Percentiles rank a stretch among this genome's conserved stretches.
Conservation (phyloP, 2,113 vertebrate genomes). For the Periophthalmus modestus region DNA sequence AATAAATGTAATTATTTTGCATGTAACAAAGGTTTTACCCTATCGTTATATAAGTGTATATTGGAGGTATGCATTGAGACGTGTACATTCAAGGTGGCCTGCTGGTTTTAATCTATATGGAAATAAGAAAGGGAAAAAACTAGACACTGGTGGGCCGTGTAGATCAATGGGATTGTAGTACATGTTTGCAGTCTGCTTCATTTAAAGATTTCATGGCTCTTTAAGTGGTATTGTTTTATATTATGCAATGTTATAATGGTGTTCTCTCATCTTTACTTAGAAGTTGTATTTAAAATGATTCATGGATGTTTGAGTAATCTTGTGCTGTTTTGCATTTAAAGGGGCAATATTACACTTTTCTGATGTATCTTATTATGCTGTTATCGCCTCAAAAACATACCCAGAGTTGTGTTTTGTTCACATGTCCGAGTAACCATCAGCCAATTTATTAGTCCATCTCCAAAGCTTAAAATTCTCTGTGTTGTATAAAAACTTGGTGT, state of each 20-base stretch:
- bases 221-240: background rate
- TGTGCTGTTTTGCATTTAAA: no score
- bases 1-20: background rate
- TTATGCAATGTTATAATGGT: background rate
- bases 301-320: no score
- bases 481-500: no score
- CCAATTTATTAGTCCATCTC: no score
- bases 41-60: background rate
- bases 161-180: slow-evolving; percentile 18
- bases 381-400: no score
- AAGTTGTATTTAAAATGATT: no score
- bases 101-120: slow-evolving; percentile 19
- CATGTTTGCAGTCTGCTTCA: slow-evolving; percentile 14
- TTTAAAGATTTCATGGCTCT: slow-evolving; percentile 1
- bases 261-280: no score
- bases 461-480: no score
- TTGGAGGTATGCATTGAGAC: background rate
- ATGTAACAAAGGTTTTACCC: background rate
- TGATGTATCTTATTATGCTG: no score
- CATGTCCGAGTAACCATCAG: no score
- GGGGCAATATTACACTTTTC: no score
- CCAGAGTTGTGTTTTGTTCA: no score
- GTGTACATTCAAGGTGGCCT: background rate
- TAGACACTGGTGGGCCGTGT: background rate
- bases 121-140: slow-evolving; percentile 10